phyloP scores from a whole-genome alignment of 2,888 invertebrate genomes.

The Tiliacea citrago region DNA sequence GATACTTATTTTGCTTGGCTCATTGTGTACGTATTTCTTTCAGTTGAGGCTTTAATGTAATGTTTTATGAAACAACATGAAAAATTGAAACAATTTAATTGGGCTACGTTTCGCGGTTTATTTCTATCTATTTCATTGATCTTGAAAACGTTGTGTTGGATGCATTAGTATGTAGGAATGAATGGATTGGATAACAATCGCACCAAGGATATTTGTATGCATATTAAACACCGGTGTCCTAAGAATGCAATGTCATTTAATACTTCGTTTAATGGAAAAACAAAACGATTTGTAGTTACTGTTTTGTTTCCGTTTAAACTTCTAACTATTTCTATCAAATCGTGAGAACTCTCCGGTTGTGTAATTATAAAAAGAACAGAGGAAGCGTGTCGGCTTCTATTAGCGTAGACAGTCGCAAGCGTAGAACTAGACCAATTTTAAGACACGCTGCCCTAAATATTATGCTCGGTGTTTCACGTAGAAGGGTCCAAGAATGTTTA shows the following conservation, averaged over 20 bases:
- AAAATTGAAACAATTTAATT: background rate
- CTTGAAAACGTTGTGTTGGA: conserved; percentile 52
- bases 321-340: conserved; percentile 18
- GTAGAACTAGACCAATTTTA: conserved; percentile 53
- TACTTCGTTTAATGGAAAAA: conserved; percentile 22
- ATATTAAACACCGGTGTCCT: conserved; percentile 45
- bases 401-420: conserved; percentile 53
- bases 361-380: conserved; percentile 72
- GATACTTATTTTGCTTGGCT: conserved; percentile 14
- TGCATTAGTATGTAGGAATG: conserved; percentile 55
- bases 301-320: conserved; percentile 37
- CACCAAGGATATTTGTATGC: conserved; percentile 55
- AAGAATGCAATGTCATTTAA: conserved; percentile 51
- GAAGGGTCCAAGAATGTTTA: background rate
- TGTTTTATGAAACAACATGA: conserved; percentile 5
- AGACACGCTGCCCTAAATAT: conserved; percentile 37
- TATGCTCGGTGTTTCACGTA: conserved; percentile 1
- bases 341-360: conserved; percentile 64
- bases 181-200: conserved; percentile 52
- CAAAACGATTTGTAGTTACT: conserved; percentile 19
- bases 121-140: conserved; percentile 41
- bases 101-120: conserved; percentile 1
- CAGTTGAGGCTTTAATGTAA: background rate
- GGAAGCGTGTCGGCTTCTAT: conserved; percentile 68
- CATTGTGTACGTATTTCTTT: background rate